Percentiles rank a stretch among this genome's conserved stretches.
phyloP scores from a whole-genome alignment of 2,888 invertebrate genomes.

The Eupithecia vulgata region DNA sequence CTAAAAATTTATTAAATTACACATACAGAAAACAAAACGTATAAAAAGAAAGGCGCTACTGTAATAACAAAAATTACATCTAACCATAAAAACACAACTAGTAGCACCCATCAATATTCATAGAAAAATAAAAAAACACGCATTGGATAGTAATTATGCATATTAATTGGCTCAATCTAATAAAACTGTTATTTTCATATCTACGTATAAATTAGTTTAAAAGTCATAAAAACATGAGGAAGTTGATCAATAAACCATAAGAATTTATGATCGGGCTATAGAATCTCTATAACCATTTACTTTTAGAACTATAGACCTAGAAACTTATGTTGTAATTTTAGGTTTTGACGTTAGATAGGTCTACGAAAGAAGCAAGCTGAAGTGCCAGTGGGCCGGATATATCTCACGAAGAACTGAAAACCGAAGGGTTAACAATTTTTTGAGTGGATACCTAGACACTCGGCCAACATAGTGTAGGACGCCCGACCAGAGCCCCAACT shows the following conservation, averaged over 20 bases:
- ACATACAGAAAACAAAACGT: neutral
- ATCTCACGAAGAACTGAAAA: neutral
- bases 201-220: conserved; percentile 29
- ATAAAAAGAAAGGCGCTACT: conserved; percentile 19
- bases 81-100: conserved; percentile 40
- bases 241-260: conserved; percentile 35
- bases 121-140: conserved; percentile 51
- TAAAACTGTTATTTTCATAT: conserved; percentile 36
- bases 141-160: conserved; percentile 33
- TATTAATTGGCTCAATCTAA: conserved; percentile 37
- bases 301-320: neutral
- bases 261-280: conserved; percentile 20
- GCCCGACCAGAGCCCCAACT: too few species aligned
- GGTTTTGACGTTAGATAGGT: neutral
- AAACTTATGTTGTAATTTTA: neutral
- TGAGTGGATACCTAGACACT: too few species aligned
- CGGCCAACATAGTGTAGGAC: too few species aligned
- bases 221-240: conserved; percentile 30
- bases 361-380: neutral
- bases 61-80: conserved; percentile 28
- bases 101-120: conserved; percentile 57
- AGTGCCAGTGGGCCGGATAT: neutral
- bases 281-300: neutral
- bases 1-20: too few species aligned
- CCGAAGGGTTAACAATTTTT: too few species aligned